Evolutionary conservation across 2,797 vertebrate species (phyloP), one percentile per base, ranked within the genome.

Genomic region (Etheostoma perlongum): DNA sequence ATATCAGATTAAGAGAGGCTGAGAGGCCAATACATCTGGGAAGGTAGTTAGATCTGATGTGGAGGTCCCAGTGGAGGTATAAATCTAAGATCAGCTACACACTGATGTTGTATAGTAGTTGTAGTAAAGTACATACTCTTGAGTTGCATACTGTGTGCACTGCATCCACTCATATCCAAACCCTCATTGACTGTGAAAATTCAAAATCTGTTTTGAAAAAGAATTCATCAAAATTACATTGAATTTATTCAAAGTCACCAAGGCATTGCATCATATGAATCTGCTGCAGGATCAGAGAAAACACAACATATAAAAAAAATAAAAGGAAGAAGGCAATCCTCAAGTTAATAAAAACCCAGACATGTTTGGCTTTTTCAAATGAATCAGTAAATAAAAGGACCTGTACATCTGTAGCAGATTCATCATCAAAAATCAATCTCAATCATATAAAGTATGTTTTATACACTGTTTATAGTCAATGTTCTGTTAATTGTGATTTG

Each of bases 221-320:
- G 30, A 42, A 57, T 68, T 74, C 36, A 54, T 78, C 47, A 66
- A 61, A 81, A 74, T 80, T 13, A 72, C 71, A 71, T n/a, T 4
- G 40, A 59, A 51, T 61, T 58, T 62, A 44, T 71, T 79, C 25
- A 86, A 71, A 81, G 40, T 78, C 62, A 55, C 52, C 4, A 18
- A 8, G 59, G 55, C 21, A 69, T 82, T 81, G 53, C 59, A 67
- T 82, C 69, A 69, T 52, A 42, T 27, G 21, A 81, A 67, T 70
- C 23, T 57, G 46, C 59, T 55, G 36, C 40, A 51, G 52, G 48
- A 25, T 51, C 1, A 0, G 6, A 58, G 3, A 49, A 68, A 82
- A 59, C 19, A 74, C 42, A 61, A 57, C 36, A 52, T 15, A 44
- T 66, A 47, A 27, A 47, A 1, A 1, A 0, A 55, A 48, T 52